Base-by-base conservation (phyloP, 2,888 invertebrate genomes). In the Drosophila imparisetae region DNA sequence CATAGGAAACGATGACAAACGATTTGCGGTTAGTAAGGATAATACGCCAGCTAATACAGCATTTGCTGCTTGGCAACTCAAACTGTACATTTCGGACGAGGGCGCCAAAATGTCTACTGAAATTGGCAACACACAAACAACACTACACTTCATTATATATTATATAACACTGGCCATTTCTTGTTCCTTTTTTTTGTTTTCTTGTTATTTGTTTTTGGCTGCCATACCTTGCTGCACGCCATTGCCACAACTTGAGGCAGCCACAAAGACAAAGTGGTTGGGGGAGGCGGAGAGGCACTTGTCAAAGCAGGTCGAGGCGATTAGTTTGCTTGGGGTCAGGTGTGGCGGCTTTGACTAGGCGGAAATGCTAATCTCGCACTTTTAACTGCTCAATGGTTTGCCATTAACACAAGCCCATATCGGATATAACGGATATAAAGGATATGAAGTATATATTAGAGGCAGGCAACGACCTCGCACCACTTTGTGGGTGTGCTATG, bases 321-420 rank as follows among this genome's bases (percentile, higher is more conserved):
- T 45, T 45, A 45, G n/a, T 6, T 24, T 32, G 76, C 75, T 68
- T 49, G 57, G 75, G 71, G 70, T 65, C 66, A 53, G 21, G 24
- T 7, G 15, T 24, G 24, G 45, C 57, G 60, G 68, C 65, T 68
- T 49, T 49, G 69, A 54, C 73, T 59, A 55, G 61, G 67, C 69
- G 84, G 75, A 82, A 80, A 84, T 77, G 84, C 76, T 81, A 78
- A 85, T 85, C 80, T 79, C 76, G 85, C 78, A 75, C 85, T 81
- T 85, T 81, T 83, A 84, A 76, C 80, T 76, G 78, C 86, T 83
- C 86, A 89, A 86, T 87, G 86, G 79, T 58, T 78, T 76, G 83
- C 85, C 82, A 89, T 91, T 89, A 89, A 75, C 76, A 78, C 78
- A 75, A 77, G 84, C 75, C 84, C 79, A 86, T 89, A 87, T 87